Conservation (phyloP, 23 tunicate genomes). For the Styela clava region DNA sequence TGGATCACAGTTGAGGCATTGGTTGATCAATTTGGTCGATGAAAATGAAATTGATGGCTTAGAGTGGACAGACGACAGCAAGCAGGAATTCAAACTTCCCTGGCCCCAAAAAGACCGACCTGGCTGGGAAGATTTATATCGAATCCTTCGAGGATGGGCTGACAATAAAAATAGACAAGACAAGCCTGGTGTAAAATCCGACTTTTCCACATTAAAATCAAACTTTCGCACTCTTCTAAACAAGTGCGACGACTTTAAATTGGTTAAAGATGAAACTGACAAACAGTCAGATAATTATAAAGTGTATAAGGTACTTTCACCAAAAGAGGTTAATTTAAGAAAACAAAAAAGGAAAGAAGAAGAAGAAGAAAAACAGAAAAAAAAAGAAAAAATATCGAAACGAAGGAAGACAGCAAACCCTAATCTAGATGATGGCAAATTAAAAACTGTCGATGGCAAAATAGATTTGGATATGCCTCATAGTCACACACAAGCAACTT, state of each 20-base stretch:
- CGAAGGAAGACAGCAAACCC: background rate
- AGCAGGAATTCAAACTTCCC: slow-evolving; percentile 28
- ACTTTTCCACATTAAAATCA: slow-evolving; percentile 31
- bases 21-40: slow-evolving; percentile 44
- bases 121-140: slow-evolving; percentile 39
- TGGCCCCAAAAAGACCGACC: slow-evolving; percentile 41
- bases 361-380: background rate
- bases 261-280: slow-evolving; percentile 26
- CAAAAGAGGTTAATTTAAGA: slow-evolving; percentile 27
- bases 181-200: background rate
- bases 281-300: slow-evolving; percentile 47
- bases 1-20: slow-evolving; percentile 31
- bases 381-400: background rate
- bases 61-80: slow-evolving; percentile 20
- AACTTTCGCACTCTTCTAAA: slow-evolving; percentile 46
- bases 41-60: slow-evolving; percentile 16
- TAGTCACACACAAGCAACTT: background rate
- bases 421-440: slow-evolving; percentile 1
- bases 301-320: slow-evolving; percentile 38
- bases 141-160: slow-evolving; percentile 29
- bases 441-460: slow-evolving; percentile 2
- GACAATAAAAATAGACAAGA: slow-evolving; percentile 19
- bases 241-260: slow-evolving; percentile 46
- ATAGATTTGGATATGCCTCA: background rate
- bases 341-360: slow-evolving; percentile 7